These are phyloP conservation scores for Eilema caniola DNA, from an alignment of 2,888 invertebrate species.

Conservation along the genomic window DNA sequence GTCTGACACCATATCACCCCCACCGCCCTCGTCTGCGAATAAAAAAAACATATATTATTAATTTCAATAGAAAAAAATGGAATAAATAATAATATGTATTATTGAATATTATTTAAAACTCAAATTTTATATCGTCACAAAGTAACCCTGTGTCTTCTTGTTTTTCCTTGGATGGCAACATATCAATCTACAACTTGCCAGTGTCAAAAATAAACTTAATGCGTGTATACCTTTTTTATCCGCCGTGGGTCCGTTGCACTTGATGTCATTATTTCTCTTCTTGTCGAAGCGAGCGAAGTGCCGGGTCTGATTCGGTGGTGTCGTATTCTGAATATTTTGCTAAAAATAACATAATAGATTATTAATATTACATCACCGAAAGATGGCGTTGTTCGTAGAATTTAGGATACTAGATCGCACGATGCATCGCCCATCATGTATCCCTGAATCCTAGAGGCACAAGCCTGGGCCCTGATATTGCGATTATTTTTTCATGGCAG, in stretches of 20 bases:
- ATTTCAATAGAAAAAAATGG: too few species aligned
- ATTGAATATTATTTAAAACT: too few species aligned
- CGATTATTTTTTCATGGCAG: too few species aligned
- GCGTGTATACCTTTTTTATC: slow-evolving; percentile 67
- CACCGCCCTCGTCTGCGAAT: slow-evolving; percentile 71
- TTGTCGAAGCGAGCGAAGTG: slow-evolving; percentile 83
- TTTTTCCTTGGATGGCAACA: too few species aligned
- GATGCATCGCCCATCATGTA: too few species aligned
- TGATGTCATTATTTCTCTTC: slow-evolving; percentile 65
- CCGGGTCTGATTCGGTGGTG: slow-evolving; percentile 76
- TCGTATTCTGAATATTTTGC: slow-evolving; percentile 66
- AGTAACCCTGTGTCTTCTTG: too few species aligned
- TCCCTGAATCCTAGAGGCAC: too few species aligned
- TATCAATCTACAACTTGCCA: too few species aligned
- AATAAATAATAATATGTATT: too few species aligned
- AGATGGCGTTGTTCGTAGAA: neutral
- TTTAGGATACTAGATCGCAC: neutral
- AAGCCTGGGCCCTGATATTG: too few species aligned
- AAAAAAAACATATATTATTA: neutral
- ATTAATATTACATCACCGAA: neutral
- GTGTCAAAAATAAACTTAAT: too few species aligned
- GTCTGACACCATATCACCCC: slow-evolving; percentile 66
- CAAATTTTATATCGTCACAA: too few species aligned
- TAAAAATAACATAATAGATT: slow-evolving; percentile 21
- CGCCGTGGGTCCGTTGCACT: slow-evolving; percentile 68